phyloP scores from a whole-genome alignment of 2,113 vertebrate species.

The Paedocypris sp. region DNA sequence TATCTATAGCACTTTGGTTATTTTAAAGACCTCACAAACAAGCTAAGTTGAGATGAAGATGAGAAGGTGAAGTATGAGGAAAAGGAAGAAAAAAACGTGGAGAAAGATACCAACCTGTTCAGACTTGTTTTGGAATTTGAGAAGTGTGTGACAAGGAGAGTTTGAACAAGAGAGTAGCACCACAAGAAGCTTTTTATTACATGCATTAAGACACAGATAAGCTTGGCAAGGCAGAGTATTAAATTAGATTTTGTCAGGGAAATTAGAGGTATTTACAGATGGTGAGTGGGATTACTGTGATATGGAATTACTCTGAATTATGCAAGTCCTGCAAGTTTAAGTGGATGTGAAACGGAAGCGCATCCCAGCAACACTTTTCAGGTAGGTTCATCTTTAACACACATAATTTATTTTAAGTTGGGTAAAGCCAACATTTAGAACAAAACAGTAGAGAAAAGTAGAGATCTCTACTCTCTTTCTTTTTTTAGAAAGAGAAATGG shows the following conservation, averaged over 20 bases:
- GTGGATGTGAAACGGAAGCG: constrained; percentile 10
- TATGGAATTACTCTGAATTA: constrained; percentile 43
- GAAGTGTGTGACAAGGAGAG: constrained; percentile 45
- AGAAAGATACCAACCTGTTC: constrained; percentile 64
- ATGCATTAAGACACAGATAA: constrained; percentile 5
- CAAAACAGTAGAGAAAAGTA: too few relatives aligned
- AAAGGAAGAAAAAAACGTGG: constrained; percentile 41
- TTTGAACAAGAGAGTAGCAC: constrained; percentile 31
- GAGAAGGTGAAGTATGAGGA: constrained; percentile 29
- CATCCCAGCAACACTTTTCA: constrained; percentile 44
- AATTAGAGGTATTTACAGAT: too few relatives aligned
- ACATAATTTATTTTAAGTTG: too few relatives aligned
- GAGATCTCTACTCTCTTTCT: too few relatives aligned
- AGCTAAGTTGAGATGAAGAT: too few relatives aligned
- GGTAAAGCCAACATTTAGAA: too few relatives aligned
- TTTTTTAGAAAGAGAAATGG: too few relatives aligned
- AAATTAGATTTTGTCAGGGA: too few relatives aligned
- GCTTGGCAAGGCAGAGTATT: constrained; percentile 9
- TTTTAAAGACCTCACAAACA: too few relatives aligned
- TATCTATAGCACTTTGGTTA: too few relatives aligned
- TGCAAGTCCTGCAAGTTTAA: constrained; percentile 50
- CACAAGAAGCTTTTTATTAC: constrained; percentile 36
- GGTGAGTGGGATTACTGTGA: constrained; percentile 39
- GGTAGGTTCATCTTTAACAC: constrained; percentile 55
- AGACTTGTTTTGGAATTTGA: constrained; percentile 73